phyloP scores from a whole-genome alignment of 2,113 vertebrate species.

The Vicugna pacos region DNA sequence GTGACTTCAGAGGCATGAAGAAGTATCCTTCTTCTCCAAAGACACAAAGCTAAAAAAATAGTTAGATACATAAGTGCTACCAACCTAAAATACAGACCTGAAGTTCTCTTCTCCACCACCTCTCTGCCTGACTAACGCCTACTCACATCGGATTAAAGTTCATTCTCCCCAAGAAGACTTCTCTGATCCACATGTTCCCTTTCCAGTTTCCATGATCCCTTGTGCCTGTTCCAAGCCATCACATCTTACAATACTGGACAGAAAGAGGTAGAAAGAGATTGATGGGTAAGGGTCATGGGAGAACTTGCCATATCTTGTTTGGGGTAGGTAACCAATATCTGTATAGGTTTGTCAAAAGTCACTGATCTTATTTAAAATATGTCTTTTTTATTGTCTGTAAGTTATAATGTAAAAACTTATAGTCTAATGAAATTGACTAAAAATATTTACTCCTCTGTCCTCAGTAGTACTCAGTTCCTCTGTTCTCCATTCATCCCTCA shows the following conservation, averaged over 20 bases:
- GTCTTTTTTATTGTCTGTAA: not conserved
- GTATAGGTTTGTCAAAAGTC: not conserved
- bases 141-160: not conserved
- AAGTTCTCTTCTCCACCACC: not conserved
- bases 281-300: too few relatives aligned
- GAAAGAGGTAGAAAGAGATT: not conserved
- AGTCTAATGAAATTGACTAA: not conserved
- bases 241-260: too few relatives aligned
- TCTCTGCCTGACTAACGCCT: not conserved
- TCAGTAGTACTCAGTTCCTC: not conserved
- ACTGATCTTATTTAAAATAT: not conserved
- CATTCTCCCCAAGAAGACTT: not conserved
- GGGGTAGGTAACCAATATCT: not conserved
- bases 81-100: not conserved
- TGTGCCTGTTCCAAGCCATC: too few relatives aligned
- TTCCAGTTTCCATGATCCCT: not conserved
- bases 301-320: not conserved
- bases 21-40: not conserved
- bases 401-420: not conserved
- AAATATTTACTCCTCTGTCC: not conserved
- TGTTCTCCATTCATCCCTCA: not conserved
- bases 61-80: not conserved
- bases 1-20: not conserved
- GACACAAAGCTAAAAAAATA: not conserved
- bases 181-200: not conserved